A percentile compares a stretch with the other conserved stretches of the same genome.
Evolutionary conservation across 1,140 invertebrate genomes (phyloP).

Genomic region (Steinernema khuongi): DNA sequence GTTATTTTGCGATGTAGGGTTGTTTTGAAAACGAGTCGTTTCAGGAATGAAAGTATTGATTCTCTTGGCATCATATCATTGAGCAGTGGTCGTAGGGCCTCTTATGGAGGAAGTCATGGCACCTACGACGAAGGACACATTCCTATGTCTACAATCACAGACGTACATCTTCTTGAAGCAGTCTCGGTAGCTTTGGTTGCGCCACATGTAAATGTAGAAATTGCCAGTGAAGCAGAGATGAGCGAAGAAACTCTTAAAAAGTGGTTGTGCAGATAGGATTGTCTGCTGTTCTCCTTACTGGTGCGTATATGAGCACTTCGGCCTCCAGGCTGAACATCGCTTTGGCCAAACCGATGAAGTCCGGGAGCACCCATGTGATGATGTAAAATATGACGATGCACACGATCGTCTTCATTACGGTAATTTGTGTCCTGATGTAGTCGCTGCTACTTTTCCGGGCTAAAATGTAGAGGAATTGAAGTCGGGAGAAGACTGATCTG

Average conservation of each 20-base stretch:
- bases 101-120: too few species aligned
- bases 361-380: neutral
- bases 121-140: too few species aligned
- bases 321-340: neutral
- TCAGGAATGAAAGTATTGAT: too few species aligned
- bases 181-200: neutral
- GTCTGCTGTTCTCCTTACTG: neutral
- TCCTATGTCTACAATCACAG: too few species aligned
- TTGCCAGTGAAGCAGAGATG: neutral
- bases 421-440: neutral
- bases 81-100: too few species aligned
- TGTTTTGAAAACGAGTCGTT: too few species aligned
- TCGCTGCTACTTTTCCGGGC: neutral
- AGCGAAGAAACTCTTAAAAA: constrained; percentile 4
- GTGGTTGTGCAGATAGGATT: neutral
- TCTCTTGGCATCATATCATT: too few species aligned
- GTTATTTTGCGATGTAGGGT: too few species aligned
- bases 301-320: neutral
- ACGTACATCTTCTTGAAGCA: neutral
- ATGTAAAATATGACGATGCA: neutral
- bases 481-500: too few species aligned
- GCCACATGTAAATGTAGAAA: constrained; percentile 10
- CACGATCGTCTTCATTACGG: neutral
- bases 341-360: neutral
- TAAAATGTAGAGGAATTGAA: too few species aligned